phyloP scores from a whole-genome alignment of 2,888 invertebrate species.

The Sesamia inferens region DNA sequence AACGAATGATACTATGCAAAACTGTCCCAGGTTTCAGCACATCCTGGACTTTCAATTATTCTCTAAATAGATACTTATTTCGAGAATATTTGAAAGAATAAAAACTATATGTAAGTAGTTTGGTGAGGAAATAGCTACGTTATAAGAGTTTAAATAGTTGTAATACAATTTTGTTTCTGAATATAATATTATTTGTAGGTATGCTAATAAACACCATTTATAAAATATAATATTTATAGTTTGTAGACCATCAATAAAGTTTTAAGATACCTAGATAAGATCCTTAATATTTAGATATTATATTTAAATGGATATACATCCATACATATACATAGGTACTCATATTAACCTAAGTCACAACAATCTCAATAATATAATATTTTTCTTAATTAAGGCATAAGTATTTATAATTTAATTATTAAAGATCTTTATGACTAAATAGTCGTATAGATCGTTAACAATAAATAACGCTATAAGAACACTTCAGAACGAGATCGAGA shows the following conservation, averaged over 20 bases:
- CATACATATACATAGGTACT: no score
- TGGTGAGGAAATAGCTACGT: conserved; percentile 35
- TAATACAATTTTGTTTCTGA: conserved; percentile 3
- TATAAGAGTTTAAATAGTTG: not conserved
- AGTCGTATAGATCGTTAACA: conserved; percentile 29
- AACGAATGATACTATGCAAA: conserved; percentile 7
- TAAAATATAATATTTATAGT: not conserved
- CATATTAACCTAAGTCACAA: conserved; percentile 12
- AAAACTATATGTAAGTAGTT: conserved; percentile 36
- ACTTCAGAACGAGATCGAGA: conserved; percentile 16
- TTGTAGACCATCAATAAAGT: not conserved
- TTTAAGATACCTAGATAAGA: conserved; percentile 11
- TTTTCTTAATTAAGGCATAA: conserved; percentile 17
- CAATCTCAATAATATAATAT: conserved; percentile 7
- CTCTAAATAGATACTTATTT: not conserved
- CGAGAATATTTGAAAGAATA: conserved; percentile 3
- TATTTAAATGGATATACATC: conserved; percentile 3
- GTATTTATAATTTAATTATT: conserved; percentile 11
- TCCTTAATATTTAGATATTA: conserved; percentile 13
- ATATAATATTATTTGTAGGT: conserved; percentile 1
- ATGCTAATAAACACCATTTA: conserved; percentile 1
- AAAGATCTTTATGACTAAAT: conserved; percentile 10
- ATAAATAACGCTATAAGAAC: conserved; percentile 23
- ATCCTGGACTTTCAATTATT: not conserved
- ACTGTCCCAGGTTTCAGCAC: not conserved